Percentiles rank a stretch among this genome's conserved stretches.
Evolutionary conservation across 1,140 invertebrate species (phyloP).

Genomic region (Hyphantria cunea): DNA sequence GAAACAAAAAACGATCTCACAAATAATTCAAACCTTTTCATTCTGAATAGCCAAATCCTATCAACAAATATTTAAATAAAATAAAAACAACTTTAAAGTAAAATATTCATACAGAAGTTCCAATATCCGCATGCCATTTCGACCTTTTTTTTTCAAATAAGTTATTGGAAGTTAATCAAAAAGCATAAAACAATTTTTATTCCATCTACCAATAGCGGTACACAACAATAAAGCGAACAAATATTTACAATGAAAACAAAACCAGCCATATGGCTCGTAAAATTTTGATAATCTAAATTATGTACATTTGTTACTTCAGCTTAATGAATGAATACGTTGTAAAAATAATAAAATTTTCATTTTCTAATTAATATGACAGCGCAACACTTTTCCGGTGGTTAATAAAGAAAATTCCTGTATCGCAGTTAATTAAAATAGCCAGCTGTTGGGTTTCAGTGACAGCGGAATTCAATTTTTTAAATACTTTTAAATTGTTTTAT

Average conservation of each 20-base stretch:
- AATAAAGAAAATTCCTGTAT: slow-evolving; percentile 59
- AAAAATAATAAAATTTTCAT: slow-evolving; percentile 31
- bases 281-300: slow-evolving; percentile 1
- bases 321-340: slow-evolving; percentile 4
- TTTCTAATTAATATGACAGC: slow-evolving; percentile 46
- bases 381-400: slow-evolving; percentile 50
- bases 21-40: no score
- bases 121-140: no score
- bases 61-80: no score
- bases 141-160: no score
- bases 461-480: slow-evolving; percentile 20
- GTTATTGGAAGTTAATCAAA: no score
- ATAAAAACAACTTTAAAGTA: no score
- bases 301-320: slow-evolving; percentile 2
- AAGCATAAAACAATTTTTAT: background rate
- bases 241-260: slow-evolving; percentile 5
- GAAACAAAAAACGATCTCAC: no score
- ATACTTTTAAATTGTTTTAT: background rate
- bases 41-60: no score
- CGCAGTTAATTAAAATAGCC: slow-evolving; percentile 63
- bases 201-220: background rate
- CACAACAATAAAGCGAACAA: background rate
- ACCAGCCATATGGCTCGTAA: background rate
- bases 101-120: no score
- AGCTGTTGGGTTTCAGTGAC: slow-evolving; percentile 27